Evolutionary conservation across 1,140 invertebrate species (phyloP).

Genomic region (Matsumurasca onukii): DNA sequence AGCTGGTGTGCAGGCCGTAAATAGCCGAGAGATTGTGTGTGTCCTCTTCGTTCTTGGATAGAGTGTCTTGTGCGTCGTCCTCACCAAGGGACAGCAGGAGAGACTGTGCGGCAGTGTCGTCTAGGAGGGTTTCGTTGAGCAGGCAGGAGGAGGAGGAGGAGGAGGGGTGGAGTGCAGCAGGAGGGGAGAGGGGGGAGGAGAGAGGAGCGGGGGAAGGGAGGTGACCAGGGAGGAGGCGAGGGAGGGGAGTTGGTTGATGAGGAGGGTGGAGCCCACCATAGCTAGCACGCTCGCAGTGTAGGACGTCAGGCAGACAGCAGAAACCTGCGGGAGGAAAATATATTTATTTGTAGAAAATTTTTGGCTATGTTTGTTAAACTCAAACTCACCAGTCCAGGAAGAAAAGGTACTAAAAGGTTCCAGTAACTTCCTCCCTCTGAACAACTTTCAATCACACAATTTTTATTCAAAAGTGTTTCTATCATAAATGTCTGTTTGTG

Average conservation of each 20-base stretch:
- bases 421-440: too few relatives aligned
- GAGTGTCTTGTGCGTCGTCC: too few relatives aligned
- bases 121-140: not conserved
- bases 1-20: too few relatives aligned
- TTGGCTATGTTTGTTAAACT: not conserved
- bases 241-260: slow-evolving; percentile 2
- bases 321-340: slow-evolving; percentile 50
- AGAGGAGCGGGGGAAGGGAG: not conserved
- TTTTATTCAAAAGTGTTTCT: too few relatives aligned
- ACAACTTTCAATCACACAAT: too few relatives aligned
- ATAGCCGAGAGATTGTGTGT: not conserved
- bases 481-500: too few relatives aligned
- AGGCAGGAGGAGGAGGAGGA: not conserved
- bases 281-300: slow-evolving; percentile 72
- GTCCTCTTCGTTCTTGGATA: not conserved
- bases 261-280: slow-evolving; percentile 63
- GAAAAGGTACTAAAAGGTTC: too few relatives aligned
- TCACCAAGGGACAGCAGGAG: too few relatives aligned
- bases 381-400: too few relatives aligned
- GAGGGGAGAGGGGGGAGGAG: not conserved
- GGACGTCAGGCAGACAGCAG: slow-evolving; percentile 64
- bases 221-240: not conserved
- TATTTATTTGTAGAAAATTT: slow-evolving; percentile 9
- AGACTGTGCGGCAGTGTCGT: not conserved
- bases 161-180: not conserved